Conservation (phyloP, 2,797 vertebrate species). For the Rhadinocentrus ornatus region DNA sequence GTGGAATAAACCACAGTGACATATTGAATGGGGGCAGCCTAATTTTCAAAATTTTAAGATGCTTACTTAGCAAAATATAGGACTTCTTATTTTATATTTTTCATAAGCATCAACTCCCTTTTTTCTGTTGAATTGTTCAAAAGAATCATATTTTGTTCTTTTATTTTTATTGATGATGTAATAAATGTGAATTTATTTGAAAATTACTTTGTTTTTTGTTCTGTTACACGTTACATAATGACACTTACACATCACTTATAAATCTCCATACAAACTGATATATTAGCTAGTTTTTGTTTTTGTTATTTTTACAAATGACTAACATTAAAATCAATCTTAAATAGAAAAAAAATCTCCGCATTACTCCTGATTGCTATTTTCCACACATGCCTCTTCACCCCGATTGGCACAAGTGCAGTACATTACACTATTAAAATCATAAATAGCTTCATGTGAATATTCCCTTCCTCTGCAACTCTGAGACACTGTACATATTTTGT, state of each 20-base stretch:
- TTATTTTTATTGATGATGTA: background rate
- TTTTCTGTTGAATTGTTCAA: background rate
- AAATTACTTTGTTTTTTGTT: background rate
- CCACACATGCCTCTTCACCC: background rate
- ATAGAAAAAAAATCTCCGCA: too few relatives aligned
- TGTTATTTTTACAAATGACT: background rate
- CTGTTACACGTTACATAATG: too few relatives aligned
- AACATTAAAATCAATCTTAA: background rate
- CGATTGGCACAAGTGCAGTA: background rate
- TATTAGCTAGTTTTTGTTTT: background rate
- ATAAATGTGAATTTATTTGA: background rate
- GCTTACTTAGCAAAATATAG: too few relatives aligned
- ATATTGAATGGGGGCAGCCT: too few relatives aligned
- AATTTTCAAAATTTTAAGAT: too few relatives aligned
- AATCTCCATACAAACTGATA: background rate
- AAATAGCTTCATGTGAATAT: constrained; percentile 2
- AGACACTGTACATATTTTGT: constrained; percentile 64
- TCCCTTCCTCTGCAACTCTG: constrained; percentile 29
- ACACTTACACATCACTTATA: background rate
- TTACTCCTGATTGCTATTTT: background rate
- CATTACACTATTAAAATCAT: constrained; percentile 16
- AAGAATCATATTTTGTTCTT: background rate
- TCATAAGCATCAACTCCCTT: background rate
- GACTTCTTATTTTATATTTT: too few relatives aligned
- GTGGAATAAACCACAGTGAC: background rate